phyloP scores from a whole-genome alignment of 1,140 invertebrate genomes.

The Diprion similis region DNA sequence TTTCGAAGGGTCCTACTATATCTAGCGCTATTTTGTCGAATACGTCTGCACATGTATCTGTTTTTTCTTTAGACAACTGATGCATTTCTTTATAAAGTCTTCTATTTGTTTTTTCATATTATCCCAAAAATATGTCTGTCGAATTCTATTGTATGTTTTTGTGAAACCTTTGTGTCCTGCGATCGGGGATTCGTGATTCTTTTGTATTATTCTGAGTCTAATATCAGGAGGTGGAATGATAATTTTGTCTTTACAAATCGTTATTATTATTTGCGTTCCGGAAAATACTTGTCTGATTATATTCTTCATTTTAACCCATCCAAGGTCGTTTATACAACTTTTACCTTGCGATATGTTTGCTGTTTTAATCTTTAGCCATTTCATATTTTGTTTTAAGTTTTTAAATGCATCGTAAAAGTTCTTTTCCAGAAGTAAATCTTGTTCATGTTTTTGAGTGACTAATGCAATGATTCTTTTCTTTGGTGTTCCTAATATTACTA shows the following conservation, averaged over 20 bases:
- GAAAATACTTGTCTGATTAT: neutral
- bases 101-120: conserved; percentile 23
- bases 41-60: conserved; percentile 22
- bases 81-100: conserved; percentile 23
- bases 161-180: conserved; percentile 33
- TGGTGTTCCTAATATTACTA: too few relatives aligned
- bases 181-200: conserved; percentile 8
- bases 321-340: neutral
- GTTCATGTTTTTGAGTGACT: neutral
- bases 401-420: too few relatives aligned
- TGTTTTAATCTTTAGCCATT: neutral
- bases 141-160: conserved; percentile 24
- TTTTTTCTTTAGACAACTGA: conserved; percentile 31
- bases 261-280: conserved; percentile 22
- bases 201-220: neutral
- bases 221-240: conserved; percentile 15
- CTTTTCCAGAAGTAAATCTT: neutral
- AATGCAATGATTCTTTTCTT: neutral
- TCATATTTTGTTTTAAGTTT: neutral
- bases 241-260: conserved; percentile 14
- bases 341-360: conserved; percentile 4
- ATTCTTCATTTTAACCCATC: conserved; percentile 10
- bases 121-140: conserved; percentile 19
- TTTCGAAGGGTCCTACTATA: conserved; percentile 20
- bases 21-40: conserved; percentile 32